A percentile compares a stretch with the other conserved stretches of the same genome.
phyloP scores from a whole-genome alignment of 2,797 vertebrate genomes.

The Siniperca scherzeri region DNA sequence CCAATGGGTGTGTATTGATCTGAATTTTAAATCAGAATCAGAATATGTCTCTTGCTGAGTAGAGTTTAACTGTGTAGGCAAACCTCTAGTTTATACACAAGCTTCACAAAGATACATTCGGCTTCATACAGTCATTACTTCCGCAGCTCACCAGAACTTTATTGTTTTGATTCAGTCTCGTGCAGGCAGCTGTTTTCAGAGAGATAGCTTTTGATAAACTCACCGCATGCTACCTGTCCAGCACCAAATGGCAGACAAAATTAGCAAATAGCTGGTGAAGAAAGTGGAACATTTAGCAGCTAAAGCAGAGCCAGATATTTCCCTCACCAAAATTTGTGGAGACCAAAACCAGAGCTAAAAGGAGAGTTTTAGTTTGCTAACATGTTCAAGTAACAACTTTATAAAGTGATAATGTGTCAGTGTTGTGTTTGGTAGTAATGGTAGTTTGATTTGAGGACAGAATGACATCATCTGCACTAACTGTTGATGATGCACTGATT shows the following conservation, averaged over 20 bases:
- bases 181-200: too few relatives aligned
- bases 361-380: too few relatives aligned
- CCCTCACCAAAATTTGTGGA: too few relatives aligned
- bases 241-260: too few relatives aligned
- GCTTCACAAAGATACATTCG: not conserved
- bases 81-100: not conserved
- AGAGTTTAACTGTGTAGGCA: not conserved
- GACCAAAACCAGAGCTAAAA: too few relatives aligned
- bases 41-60: conserved; percentile 10
- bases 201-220: too few relatives aligned
- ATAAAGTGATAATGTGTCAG: too few relatives aligned
- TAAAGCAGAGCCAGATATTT: too few relatives aligned
- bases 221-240: not conserved
- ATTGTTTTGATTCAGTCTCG: too few relatives aligned
- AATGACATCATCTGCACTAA: not conserved
- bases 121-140: not conserved
- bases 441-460: not conserved
- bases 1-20: conserved; percentile 31
- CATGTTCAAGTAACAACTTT: too few relatives aligned
- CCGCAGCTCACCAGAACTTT: not conserved
- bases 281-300: not conserved
- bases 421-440: too few relatives aligned
- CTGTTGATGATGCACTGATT: not conserved
- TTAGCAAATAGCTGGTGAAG: not conserved
- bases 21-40: conserved; percentile 51